phyloP scores from a whole-genome alignment of 2,113 vertebrate species.

The Corvus moneduloides region DNA sequence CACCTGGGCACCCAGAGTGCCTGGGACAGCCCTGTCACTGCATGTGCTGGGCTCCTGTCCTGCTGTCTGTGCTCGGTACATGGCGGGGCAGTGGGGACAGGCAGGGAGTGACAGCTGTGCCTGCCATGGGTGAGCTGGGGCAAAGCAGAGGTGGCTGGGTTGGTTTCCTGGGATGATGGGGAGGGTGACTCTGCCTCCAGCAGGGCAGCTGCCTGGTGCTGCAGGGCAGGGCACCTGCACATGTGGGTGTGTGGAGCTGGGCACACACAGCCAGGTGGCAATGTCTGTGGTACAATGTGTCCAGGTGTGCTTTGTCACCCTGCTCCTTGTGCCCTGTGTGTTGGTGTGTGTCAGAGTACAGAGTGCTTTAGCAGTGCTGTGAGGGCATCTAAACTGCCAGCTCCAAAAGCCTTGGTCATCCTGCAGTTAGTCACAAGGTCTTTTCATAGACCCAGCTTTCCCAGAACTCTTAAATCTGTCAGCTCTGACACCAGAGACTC shows the following conservation, averaged over 20 bases:
- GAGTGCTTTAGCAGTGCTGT: not conserved
- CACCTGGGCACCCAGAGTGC: not conserved
- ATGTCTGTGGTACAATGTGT: accelerated
- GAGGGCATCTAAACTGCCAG: not conserved
- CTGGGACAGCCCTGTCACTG: not conserved
- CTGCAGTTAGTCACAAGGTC: not conserved
- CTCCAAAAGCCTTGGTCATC: not conserved
- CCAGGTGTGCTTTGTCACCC: not conserved
- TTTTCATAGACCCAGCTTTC: accelerated
- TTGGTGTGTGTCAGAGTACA: not conserved
- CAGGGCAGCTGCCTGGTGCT: not conserved
- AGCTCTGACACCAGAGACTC: not conserved
- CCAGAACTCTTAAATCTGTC: not conserved
- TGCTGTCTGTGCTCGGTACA: accelerated
- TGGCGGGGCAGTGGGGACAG: not conserved
- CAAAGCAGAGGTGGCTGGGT: not conserved
- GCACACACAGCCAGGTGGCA: not conserved
- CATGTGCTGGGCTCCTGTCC: accelerated
- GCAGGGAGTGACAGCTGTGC: accelerated
- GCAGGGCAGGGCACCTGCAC: not conserved
- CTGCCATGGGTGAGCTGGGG: accelerated
- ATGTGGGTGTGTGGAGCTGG: not conserved
- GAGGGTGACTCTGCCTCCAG: not conserved
- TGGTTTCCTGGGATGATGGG: too few species aligned
- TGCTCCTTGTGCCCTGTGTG: not conserved